phyloP scores from a whole-genome alignment of 1,140 invertebrate genomes.

The Caenorhabditis inopinata region DNA sequence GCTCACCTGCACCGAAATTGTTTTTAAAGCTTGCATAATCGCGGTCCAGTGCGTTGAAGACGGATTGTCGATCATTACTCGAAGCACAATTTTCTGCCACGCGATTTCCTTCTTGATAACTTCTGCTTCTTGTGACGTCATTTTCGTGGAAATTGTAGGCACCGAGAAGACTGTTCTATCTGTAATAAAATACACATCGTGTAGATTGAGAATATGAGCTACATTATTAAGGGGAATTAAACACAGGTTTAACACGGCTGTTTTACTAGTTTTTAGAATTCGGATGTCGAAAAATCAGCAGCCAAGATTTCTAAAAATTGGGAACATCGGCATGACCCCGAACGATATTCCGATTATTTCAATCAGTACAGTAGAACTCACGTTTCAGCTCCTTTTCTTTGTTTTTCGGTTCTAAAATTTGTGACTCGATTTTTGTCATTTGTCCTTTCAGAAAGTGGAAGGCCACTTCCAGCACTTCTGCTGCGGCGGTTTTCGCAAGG shows the following conservation, averaged over 20 bases:
- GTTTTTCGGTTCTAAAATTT: not conserved
- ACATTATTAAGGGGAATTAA: too few relatives aligned
- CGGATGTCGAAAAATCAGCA: too few relatives aligned
- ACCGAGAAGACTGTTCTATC: not conserved
- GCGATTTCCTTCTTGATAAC: not conserved
- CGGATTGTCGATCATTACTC: not conserved
- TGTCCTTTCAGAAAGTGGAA: not conserved
- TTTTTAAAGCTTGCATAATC: not conserved
- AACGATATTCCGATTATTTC: not conserved
- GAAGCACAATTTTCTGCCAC: not conserved
- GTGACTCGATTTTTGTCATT: not conserved
- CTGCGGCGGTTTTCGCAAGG: not conserved
- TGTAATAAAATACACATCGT: not conserved
- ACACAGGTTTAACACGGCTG: too few relatives aligned
- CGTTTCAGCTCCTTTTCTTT: not conserved
- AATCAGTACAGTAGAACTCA: not conserved
- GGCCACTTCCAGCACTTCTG: not conserved
- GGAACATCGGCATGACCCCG: too few relatives aligned
- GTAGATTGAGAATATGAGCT: not conserved
- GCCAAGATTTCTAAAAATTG: too few relatives aligned
- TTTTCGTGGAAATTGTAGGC: not conserved
- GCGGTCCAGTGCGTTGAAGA: not conserved
- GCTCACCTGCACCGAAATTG: not conserved
- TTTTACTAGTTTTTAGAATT: too few relatives aligned
- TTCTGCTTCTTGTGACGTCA: not conserved